Conservation (phyloP, 1,140 invertebrate species). For the Drosophila bocki region DNA sequence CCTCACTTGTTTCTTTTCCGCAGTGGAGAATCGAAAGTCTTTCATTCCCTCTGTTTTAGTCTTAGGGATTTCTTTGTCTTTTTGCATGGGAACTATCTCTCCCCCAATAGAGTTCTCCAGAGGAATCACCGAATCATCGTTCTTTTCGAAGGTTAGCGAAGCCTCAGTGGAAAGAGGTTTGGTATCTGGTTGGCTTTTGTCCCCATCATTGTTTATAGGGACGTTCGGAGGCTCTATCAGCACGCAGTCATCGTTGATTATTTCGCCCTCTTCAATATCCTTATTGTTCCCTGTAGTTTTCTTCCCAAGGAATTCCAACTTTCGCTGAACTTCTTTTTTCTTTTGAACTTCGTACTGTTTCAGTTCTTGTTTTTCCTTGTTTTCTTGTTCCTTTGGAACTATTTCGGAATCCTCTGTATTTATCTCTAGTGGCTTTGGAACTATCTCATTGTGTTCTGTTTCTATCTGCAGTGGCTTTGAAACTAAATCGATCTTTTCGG, state of each 20-base stretch:
- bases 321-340: constrained; percentile 15
- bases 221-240: constrained; percentile 11
- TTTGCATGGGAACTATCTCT: background rate
- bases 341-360: constrained; percentile 13
- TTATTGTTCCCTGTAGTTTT: background rate
- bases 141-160: background rate
- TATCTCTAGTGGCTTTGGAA: background rate
- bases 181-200: background rate
- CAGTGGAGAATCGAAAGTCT: constrained; percentile 40
- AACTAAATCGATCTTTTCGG: constrained; percentile 8
- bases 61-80: background rate
- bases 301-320: constrained; percentile 24
- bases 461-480: too few relatives aligned
- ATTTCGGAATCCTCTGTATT: background rate
- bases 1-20: constrained; percentile 49
- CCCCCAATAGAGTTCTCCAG: constrained; percentile 12
- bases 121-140: constrained; percentile 57
- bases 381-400: background rate
- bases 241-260: constrained; percentile 62
- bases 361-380: too few relatives aligned
- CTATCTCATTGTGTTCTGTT: too few relatives aligned
- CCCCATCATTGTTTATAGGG: constrained; percentile 9
- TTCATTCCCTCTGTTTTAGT: background rate
- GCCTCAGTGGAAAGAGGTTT: background rate
- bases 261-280: constrained; percentile 50